Conservation (phyloP, 1,140 invertebrate species). For the Amyelois transitella region DNA sequence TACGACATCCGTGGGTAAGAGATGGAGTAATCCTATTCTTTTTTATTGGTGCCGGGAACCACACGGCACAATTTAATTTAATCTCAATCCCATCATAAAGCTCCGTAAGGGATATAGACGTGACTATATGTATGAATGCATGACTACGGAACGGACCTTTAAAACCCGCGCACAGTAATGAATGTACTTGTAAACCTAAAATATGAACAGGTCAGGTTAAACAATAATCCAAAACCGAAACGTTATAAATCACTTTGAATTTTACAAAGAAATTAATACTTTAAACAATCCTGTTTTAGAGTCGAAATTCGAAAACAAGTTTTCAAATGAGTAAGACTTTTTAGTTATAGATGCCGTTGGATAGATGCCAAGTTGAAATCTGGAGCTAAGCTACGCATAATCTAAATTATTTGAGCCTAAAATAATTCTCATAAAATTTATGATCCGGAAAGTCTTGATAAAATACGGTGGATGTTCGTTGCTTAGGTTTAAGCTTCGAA, state of each 20-base stretch:
- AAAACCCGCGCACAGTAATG: background rate
- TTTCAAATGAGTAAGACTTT: background rate
- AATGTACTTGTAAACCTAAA: constrained; percentile 16
- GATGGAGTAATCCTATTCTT: no score
- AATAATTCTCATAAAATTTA: constrained; percentile 12
- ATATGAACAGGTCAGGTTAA: constrained; percentile 12
- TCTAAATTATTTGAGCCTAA: constrained; percentile 14
- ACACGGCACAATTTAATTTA: no score
- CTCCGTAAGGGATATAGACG: no score
- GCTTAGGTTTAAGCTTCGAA: background rate
- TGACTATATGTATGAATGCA: background rate
- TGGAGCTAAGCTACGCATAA: constrained; percentile 10
- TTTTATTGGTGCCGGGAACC: no score
- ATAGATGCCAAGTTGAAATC: constrained; percentile 9
- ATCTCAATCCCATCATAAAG: no score
- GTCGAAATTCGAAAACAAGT: background rate
- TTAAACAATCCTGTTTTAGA: background rate
- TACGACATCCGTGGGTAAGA: no score
- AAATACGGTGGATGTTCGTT: background rate
- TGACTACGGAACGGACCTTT: background rate
- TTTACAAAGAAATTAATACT: background rate
- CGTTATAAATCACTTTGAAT: background rate
- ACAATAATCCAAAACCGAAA: background rate
- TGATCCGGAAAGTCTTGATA: constrained; percentile 5
- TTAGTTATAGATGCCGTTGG: background rate